Conservation (phyloP, 2,888 invertebrate genomes). For the Blastobasis adustella region DNA sequence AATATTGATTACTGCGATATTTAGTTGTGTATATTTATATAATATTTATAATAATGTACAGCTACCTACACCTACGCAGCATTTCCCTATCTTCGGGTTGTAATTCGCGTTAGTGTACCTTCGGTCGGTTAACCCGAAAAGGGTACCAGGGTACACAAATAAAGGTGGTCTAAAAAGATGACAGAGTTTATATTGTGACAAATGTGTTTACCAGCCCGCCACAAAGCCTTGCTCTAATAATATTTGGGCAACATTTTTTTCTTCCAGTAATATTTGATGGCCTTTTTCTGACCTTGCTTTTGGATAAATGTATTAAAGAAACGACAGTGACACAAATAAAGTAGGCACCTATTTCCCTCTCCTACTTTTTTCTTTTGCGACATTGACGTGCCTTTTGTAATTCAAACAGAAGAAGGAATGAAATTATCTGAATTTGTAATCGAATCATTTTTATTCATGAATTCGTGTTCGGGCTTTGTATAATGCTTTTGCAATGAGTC, state of each 20-base stretch:
- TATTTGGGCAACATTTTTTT: constrained; percentile 6
- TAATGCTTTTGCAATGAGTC: background rate
- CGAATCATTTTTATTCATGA: constrained; percentile 8
- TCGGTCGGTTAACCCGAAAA: too few species aligned
- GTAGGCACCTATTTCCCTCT: constrained; percentile 2
- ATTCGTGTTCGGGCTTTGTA: constrained; percentile 1
- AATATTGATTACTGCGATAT: too few species aligned
- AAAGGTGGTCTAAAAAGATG: constrained; percentile 4
- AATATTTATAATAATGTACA: too few species aligned
- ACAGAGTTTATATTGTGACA: constrained; percentile 30
- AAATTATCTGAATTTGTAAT: constrained; percentile 9
- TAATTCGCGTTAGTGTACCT: too few species aligned
- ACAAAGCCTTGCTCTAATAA: constrained; percentile 7
- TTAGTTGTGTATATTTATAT: too few species aligned
- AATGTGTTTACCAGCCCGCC: constrained; percentile 39
- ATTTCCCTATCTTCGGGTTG: too few species aligned
- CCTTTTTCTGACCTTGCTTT: constrained; percentile 7
- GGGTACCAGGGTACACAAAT: background rate
- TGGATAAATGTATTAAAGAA: constrained; percentile 10
- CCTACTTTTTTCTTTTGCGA: constrained; percentile 2
- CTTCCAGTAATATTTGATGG: constrained; percentile 5
- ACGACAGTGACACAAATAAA: constrained; percentile 7
- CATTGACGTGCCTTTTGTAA: constrained; percentile 7
- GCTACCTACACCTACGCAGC: too few species aligned
- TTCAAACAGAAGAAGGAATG: constrained; percentile 6